phyloP scores from a whole-genome alignment of 1,140 invertebrate genomes.

The Diachasmimorpha longicaudata region DNA sequence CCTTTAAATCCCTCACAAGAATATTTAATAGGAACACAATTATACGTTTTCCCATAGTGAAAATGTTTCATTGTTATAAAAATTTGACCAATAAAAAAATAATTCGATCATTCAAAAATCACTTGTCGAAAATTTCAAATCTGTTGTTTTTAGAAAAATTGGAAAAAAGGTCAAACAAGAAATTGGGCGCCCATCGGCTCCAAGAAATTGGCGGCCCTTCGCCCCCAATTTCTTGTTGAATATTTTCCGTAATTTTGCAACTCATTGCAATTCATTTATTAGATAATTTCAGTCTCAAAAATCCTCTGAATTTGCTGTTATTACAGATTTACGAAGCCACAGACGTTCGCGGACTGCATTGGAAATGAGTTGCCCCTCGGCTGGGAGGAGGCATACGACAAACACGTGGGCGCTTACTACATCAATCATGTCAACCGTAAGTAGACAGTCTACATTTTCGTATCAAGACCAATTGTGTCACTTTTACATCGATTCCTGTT shows the following conservation, averaged over 20 bases:
- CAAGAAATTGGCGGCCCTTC: too few relatives aligned
- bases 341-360: slow-evolving; percentile 96
- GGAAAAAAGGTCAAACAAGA: too few relatives aligned
- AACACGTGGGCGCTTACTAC: slow-evolving; percentile 92
- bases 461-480: slow-evolving; percentile 15
- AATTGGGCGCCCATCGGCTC: too few relatives aligned
- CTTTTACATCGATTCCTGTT: slow-evolving; percentile 16
- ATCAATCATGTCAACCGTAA: slow-evolving; percentile 96
- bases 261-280: neutral
- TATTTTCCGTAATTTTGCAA: neutral
- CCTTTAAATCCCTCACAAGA: too few relatives aligned
- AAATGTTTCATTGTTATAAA: too few relatives aligned
- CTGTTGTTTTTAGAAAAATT: too few relatives aligned
- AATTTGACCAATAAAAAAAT: too few relatives aligned
- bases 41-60: too few relatives aligned
- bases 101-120: too few relatives aligned
- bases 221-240: neutral
- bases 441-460: slow-evolving; percentile 56
- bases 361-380: slow-evolving; percentile 95
- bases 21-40: too few relatives aligned
- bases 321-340: slow-evolving; percentile 93
- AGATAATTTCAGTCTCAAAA: neutral
- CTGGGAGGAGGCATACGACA: slow-evolving; percentile 95
- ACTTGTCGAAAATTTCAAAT: too few relatives aligned
- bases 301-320: slow-evolving; percentile 40